Percentiles rank a stretch among this genome's conserved stretches.
These are phyloP conservation scores for Cyrtodaria siliqua DNA, from an alignment of 2,888 invertebrate genomes.

Conservation along the genomic window DNA sequence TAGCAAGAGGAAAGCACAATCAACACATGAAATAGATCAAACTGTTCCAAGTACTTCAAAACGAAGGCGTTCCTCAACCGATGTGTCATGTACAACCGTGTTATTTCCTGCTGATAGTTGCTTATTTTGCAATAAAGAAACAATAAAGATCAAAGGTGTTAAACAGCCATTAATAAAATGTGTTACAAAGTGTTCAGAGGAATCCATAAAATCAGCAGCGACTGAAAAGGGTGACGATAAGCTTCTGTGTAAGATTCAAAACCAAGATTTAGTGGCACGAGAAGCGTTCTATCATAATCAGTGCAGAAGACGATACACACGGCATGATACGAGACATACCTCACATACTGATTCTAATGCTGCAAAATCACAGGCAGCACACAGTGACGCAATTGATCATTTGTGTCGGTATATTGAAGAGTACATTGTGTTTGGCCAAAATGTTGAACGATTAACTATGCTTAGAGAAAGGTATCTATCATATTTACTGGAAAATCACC, in stretches of 20 bases:
- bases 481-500: conserved; percentile 17
- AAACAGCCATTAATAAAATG: conserved; percentile 33
- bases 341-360: no score
- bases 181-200: conserved; percentile 36
- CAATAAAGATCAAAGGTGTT: conserved; percentile 18
- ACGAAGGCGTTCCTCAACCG: background rate
- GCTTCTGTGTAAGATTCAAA: conserved; percentile 23
- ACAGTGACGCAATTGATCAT: no score
- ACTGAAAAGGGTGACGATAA: conserved; percentile 13
- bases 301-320: conserved; percentile 32
- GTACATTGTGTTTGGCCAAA: no score
- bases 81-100: background rate
- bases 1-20: background rate
- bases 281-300: conserved; percentile 39
- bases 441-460: conserved; percentile 42
- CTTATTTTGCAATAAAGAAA: conserved; percentile 38
- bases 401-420: no score
- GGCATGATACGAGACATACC: conserved; percentile 14
- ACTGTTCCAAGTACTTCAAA: no score
- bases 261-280: conserved; percentile 28
- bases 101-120: conserved; percentile 26
- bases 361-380: no score
- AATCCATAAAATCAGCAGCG: conserved; percentile 36
- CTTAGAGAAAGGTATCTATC: conserved; percentile 25
- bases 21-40: background rate